Evolutionary conservation across 2,113 vertebrate species (phyloP).

Genomic region (Numenius arquata): DNA sequence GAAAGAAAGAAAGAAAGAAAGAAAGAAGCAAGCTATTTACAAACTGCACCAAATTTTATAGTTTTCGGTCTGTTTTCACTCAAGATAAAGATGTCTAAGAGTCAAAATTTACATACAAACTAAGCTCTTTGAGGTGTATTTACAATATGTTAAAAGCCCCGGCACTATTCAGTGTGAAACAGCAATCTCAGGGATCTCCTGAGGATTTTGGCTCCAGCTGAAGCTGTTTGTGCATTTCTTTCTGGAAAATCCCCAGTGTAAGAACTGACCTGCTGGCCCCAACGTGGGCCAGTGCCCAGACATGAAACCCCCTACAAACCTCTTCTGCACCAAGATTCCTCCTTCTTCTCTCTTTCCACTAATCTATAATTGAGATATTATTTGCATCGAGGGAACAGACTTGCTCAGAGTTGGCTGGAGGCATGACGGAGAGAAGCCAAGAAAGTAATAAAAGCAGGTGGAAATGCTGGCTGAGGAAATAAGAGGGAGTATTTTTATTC

Average conservation of each 20-base stretch:
- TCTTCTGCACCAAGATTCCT: neutral
- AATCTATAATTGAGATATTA: neutral
- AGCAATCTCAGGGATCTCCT: neutral
- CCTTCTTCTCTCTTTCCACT: neutral
- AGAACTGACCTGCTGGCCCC: neutral
- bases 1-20: no score
- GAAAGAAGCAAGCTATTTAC: neutral
- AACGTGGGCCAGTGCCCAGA: neutral
- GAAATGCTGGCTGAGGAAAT: neutral
- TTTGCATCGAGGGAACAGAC: neutral
- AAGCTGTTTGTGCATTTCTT: neutral
- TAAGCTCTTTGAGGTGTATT: neutral
- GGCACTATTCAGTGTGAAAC: fast-evolving
- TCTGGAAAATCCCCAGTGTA: neutral
- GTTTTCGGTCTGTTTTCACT: neutral
- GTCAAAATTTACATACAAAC: neutral
- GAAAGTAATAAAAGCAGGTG: neutral
- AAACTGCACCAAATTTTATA: neutral
- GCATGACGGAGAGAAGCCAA: neutral
- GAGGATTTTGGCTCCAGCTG: neutral
- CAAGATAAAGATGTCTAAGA: neutral
- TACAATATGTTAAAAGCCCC: fast-evolving
- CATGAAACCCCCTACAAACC: neutral
- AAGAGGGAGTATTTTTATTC: neutral
- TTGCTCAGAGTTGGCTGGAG: neutral